These are phyloP conservation scores for Iselma pallidipennis DNA, from an alignment of 2,888 invertebrate genomes.

Conservation along the genomic window DNA sequence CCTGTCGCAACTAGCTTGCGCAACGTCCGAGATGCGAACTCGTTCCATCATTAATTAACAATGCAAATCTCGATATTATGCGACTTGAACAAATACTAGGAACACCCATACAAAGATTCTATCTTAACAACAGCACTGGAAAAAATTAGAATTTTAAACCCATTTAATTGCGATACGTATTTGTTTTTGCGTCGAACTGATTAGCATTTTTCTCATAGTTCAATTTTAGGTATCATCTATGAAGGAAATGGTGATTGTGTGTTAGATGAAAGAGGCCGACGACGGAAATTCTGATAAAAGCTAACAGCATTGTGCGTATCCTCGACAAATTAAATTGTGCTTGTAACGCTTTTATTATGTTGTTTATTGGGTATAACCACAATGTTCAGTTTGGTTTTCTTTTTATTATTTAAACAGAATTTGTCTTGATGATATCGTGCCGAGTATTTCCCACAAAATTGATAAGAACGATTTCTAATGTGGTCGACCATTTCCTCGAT, in stretches of 20 bases:
- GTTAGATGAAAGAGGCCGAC: not conserved
- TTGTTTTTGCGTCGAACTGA: not conserved
- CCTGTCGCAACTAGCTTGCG: conserved; percentile 6
- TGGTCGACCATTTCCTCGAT: not conserved
- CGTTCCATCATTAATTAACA: conserved; percentile 7
- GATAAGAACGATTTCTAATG: not conserved
- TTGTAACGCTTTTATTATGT: not conserved
- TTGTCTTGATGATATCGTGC: not conserved
- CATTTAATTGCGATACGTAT: not conserved
- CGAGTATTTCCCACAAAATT: not conserved
- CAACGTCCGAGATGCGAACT: conserved; percentile 3
- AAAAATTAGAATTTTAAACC: not conserved
- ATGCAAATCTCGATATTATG: conserved; percentile 1
- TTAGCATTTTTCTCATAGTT: not conserved
- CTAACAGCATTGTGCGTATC: not conserved
- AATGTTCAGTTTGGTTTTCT: not conserved
- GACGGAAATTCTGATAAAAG: not conserved
- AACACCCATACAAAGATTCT: not conserved
- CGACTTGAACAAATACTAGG: not conserved
- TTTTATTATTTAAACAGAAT: not conserved
- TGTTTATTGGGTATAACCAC: not conserved
- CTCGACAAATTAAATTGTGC: not conserved
- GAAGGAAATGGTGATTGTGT: not conserved
- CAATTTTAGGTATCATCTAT: not conserved
- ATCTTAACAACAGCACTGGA: not conserved